Evolutionary conservation across 2,797 vertebrate species (phyloP), one percentile per base, ranked within the genome.

Genomic region (Tolypeutes matacus): DNA sequence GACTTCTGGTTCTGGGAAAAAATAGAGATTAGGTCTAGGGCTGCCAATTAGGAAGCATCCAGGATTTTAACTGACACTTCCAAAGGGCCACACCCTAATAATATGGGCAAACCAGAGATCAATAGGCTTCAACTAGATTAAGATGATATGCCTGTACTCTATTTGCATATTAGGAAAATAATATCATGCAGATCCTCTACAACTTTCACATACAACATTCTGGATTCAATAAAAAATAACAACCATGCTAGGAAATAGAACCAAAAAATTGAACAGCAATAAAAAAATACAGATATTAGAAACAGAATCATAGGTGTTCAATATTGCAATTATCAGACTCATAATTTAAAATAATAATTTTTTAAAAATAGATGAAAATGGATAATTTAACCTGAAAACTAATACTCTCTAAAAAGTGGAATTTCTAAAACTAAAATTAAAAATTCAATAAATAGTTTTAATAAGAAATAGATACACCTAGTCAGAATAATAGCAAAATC

Each of bases 391-490:
- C 51, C 27, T 69, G 39, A 31, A 90, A 64, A n/a, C 5, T 82
- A 73, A 42, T 65, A 77, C 39, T 91, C 83, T 70, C 39, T 51
- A 51, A 12, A 83, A 82, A 91, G 42, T 65, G 39, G 46, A 89
- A 70, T 89, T 89, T 7, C 77, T 89, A 69, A 67, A 34, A 46
- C 42, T 46, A 46, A n/a, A n/a, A n/a, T 29, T 92, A 78, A 83
- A 36, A 67, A 73, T 58, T 58, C 20, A 11, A 51, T 51, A 18
- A 3, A n/a, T 23, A 62, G 2, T 18, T 86, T 86, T 82, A 53
- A 25, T 49, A 60, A 56, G 13, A 53, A 84, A 27, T 27, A 70
- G 12, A 23, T 64, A 36, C 3, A 21, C 14, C 34, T 13, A 64
- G 60, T 64, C 29, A 62, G 0, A 62, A 3, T 58, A 87, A 51